Percentiles rank a stretch among this genome's conserved stretches.
Evolutionary conservation across 2,113 vertebrate species (phyloP).

Genomic region (Bos javanicus): DNA sequence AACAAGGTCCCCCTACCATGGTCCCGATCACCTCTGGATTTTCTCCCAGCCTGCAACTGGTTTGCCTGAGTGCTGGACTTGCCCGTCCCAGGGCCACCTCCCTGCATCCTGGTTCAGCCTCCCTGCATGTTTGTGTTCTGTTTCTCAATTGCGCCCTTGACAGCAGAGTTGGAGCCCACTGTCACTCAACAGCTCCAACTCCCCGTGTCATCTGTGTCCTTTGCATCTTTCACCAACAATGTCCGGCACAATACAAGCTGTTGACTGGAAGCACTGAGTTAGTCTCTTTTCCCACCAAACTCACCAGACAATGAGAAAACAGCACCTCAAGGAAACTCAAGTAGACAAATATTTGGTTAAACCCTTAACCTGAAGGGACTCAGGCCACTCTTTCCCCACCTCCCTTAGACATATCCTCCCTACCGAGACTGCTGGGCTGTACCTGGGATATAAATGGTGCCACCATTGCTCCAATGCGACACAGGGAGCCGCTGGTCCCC

Average conservation of each 20-base stretch:
- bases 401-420: not conserved
- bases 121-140: too few species aligned
- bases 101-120: not conserved
- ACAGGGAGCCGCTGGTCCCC: conserved; percentile 93
- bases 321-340: not conserved
- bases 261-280: rapidly evolving
- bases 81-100: not conserved
- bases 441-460: conserved; percentile 93
- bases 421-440: not conserved
- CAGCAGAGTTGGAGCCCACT: not conserved
- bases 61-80: not conserved
- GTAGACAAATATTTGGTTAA: not conserved
- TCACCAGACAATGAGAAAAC: not conserved
- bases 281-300: not conserved
- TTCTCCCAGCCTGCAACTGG: not conserved
- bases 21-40: not conserved
- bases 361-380: not conserved
- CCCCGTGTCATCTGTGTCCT: not conserved
- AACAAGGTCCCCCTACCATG: not conserved
- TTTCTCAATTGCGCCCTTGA: not conserved
- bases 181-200: not conserved
- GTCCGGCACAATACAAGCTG: not conserved
- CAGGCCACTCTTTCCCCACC: not conserved
- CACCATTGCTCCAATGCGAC: conserved; percentile 94
- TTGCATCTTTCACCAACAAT: not conserved